Evolutionary conservation across 2,797 vertebrate species (phyloP).

Genomic region (Pantherophis alleghaniensis): DNA sequence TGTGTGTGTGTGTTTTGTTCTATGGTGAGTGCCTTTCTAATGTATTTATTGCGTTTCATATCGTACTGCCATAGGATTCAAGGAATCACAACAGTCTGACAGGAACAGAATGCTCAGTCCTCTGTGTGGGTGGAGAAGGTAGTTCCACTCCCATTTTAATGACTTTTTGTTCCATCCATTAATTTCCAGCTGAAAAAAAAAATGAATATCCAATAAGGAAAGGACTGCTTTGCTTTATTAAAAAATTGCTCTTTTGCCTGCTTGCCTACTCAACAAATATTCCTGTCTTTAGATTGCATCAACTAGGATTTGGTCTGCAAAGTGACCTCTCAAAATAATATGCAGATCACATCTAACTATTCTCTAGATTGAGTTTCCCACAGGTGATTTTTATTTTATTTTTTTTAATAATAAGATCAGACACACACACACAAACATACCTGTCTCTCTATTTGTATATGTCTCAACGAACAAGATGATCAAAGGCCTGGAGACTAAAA

Average conservation of each 20-base stretch:
- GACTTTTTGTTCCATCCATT: background rate
- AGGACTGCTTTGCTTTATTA: background rate
- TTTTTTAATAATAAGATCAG: too few species aligned
- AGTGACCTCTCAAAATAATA: background rate
- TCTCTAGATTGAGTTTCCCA: background rate
- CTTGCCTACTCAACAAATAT: background rate
- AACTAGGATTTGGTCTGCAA: background rate
- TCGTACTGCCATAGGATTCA: background rate
- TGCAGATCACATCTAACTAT: background rate
- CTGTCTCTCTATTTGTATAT: too few species aligned
- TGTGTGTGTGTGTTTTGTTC: background rate
- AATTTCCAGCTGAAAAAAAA: background rate
- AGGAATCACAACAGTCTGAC: background rate
- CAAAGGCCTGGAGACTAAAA: too few species aligned
- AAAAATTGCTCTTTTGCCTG: background rate
- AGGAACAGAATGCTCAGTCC: background rate
- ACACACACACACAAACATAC: too few species aligned
- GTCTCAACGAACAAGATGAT: too few species aligned
- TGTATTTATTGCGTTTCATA: background rate
- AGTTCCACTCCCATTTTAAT: background rate
- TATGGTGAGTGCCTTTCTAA: background rate
- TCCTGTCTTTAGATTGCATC: background rate
- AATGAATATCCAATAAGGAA: background rate
- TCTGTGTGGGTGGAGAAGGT: background rate
- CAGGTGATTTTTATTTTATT: background rate